A percentile compares a stretch with the other conserved stretches of the same genome.
phyloP scores from a whole-genome alignment of 2,797 vertebrate species.

The Melopsittacus undulatus region DNA sequence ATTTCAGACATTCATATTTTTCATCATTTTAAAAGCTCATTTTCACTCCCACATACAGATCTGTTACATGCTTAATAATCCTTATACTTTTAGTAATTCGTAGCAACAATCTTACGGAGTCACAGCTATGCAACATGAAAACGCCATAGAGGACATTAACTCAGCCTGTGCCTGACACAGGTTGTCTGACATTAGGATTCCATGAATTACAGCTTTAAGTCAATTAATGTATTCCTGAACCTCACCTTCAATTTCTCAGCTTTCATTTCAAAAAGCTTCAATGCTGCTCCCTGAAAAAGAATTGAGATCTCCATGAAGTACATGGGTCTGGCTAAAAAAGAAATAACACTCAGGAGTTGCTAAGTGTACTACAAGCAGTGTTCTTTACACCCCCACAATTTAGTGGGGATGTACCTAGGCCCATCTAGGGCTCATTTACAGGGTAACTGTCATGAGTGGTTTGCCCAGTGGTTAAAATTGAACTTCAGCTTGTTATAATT shows the following conservation, averaged over 20 bases:
- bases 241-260: not conserved
- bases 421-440: not conserved
- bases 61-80: not conserved
- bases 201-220: not conserved
- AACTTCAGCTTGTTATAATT: not conserved
- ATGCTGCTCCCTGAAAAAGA: not conserved
- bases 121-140: not conserved
- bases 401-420: not conserved
- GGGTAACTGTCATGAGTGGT: not conserved
- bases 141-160: not conserved
- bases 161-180: not conserved
- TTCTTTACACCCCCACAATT: not conserved
- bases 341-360: not conserved
- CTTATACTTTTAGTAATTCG: not conserved
- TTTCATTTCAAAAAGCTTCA: not conserved
- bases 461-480: not conserved
- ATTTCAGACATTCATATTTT: conserved; percentile 17
- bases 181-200: not conserved
- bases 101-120: not conserved
- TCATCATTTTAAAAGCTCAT: not conserved
- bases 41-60: not conserved
- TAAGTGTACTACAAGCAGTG: not conserved
- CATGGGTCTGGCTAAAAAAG: not conserved
- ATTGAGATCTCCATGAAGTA: not conserved
- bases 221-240: not conserved